These are phyloP conservation scores for Rhinoderma darwinii DNA, from an alignment of 2,113 vertebrate species.

Conservation along the genomic window DNA sequence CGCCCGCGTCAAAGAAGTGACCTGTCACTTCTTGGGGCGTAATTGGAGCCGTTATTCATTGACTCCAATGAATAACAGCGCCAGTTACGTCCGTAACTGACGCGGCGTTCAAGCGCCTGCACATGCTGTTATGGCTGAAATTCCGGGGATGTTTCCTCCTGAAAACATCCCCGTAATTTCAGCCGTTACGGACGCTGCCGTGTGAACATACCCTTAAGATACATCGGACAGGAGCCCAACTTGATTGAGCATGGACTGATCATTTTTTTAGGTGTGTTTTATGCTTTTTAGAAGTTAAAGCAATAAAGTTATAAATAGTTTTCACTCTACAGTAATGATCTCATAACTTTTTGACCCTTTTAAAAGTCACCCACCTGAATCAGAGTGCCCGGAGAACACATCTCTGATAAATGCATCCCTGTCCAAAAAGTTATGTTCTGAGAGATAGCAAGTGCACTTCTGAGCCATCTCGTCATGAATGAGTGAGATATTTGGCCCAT, in stretches of 20 bases:
- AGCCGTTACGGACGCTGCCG: no score
- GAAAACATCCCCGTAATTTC: no score
- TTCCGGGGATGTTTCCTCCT: no score
- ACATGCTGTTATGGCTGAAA: no score
- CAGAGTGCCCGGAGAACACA: background rate
- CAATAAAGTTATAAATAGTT: background rate
- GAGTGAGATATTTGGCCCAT: constrained; percentile 35
- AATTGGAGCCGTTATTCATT: no score
- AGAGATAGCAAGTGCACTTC: background rate
- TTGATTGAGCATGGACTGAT: background rate
- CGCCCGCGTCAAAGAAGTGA: no score
- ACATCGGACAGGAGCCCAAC: background rate
- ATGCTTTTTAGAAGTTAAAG: background rate
- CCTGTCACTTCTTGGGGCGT: no score
- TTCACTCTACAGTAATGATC: background rate
- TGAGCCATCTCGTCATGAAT: background rate
- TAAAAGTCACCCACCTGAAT: background rate
- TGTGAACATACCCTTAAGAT: no score
- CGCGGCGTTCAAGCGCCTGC: no score
- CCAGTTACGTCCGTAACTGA: no score
- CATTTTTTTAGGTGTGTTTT: background rate
- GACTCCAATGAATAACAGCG: no score
- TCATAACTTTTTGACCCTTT: background rate
- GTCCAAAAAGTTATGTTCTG: constrained; percentile 4
- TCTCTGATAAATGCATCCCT: background rate